Evolutionary conservation across 2,797 vertebrate genomes (phyloP).

Genomic region (Xiphorhynchus erythropygius): DNA sequence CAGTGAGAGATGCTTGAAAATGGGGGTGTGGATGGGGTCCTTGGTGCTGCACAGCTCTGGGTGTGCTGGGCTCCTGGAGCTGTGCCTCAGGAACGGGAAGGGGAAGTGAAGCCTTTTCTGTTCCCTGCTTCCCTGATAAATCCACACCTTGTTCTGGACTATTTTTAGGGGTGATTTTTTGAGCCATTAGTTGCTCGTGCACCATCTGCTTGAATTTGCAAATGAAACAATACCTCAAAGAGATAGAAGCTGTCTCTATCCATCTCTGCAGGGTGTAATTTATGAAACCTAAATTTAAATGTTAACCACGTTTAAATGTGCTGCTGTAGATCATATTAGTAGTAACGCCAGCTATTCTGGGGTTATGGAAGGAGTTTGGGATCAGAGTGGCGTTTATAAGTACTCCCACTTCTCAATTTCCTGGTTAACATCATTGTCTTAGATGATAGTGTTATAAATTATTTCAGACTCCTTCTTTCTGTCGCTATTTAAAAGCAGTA

Average conservation of each 20-base stretch:
- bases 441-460: constrained; percentile 25
- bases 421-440: constrained; percentile 48
- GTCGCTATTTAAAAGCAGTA: constrained; percentile 51
- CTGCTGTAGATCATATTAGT: constrained; percentile 59
- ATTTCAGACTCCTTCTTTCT: constrained; percentile 53
- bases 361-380: constrained; percentile 41
- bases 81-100: background rate
- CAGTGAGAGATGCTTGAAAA: background rate
- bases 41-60: background rate
- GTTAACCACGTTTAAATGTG: constrained; percentile 62
- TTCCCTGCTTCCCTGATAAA: constrained; percentile 17
- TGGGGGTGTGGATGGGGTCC: background rate
- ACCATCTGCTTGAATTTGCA: constrained; percentile 69
- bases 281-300: constrained; percentile 70
- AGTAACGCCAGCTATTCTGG: constrained; percentile 64
- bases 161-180: constrained; percentile 71
- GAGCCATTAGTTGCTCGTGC: constrained; percentile 67
- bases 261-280: constrained; percentile 59
- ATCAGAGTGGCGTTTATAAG: constrained; percentile 36
- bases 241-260: constrained; percentile 68
- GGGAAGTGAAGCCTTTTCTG: constrained; percentile 15
- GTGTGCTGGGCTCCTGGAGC: background rate
- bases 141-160: constrained; percentile 63
- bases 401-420: constrained; percentile 60
- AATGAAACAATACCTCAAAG: constrained; percentile 71